Evolutionary conservation across 2,888 invertebrate genomes (phyloP).

Genomic region (Lacanobia wlatinum): DNA sequence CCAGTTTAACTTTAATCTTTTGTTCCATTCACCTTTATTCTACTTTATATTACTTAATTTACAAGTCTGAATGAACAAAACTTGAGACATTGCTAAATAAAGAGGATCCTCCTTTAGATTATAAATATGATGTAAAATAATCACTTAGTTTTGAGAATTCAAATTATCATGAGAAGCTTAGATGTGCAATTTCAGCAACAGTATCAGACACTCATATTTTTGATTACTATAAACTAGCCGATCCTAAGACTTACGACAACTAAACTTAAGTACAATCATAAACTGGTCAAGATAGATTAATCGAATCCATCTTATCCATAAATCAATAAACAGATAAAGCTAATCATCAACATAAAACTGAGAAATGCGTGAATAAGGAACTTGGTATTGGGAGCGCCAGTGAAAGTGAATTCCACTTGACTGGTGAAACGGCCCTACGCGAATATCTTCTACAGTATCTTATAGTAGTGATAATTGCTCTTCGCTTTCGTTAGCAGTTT

Average conservation of each 20-base stretch:
- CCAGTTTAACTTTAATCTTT: conserved; percentile 31
- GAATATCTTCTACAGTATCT: conserved; percentile 60
- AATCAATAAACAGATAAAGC: conserved; percentile 35
- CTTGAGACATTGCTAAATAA: neutral
- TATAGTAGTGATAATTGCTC: conserved; percentile 40
- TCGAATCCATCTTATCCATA: conserved; percentile 4
- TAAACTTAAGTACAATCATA: neutral
- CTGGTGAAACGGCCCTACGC: conserved; percentile 69
- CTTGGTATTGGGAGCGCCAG: conserved; percentile 65
- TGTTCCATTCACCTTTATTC: conserved; percentile 32
- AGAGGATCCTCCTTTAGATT: neutral
- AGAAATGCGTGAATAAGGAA: conserved; percentile 56
- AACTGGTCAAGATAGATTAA: neutral
- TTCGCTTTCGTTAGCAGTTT: conserved; percentile 41
- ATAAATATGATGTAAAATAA: neutral
- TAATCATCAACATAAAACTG: conserved; percentile 15
- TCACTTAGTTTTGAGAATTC: neutral
- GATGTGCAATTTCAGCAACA: neutral
- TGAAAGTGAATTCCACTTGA: conserved; percentile 77
- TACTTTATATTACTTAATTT: conserved; percentile 33
- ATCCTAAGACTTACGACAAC: no score
- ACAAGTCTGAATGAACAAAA: neutral
- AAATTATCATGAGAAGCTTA: neutral
- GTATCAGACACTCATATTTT: no score
- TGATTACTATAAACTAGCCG: no score